Evolutionary conservation across 2,888 invertebrate species (phyloP).

Genomic region (Cryptocheilus praepositus): DNA sequence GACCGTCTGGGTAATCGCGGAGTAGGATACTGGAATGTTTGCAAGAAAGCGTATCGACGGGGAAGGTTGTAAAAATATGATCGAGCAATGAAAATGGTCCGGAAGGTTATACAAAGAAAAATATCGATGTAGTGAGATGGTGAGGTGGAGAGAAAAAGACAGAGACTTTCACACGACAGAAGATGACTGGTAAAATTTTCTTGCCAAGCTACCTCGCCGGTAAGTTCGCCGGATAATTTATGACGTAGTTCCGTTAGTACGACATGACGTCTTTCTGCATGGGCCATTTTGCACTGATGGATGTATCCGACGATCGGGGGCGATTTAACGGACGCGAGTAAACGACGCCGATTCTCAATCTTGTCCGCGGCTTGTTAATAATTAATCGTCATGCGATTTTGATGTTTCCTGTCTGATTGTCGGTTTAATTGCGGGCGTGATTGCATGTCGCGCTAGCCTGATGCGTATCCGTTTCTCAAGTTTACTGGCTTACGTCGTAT

Average conservation of each 20-base stretch:
- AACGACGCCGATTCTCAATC: background rate
- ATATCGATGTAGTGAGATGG: background rate
- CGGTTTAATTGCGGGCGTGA: too few relatives aligned
- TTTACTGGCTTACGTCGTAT: constrained; percentile 3
- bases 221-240: constrained; percentile 33
- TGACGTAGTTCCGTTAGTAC: constrained; percentile 46
- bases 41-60: too few relatives aligned
- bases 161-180: constrained; percentile 31
- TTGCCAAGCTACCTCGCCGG: constrained; percentile 27
- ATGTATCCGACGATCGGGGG: background rate
- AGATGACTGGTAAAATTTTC: constrained; percentile 29
- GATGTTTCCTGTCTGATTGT: too few relatives aligned
- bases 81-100: too few relatives aligned
- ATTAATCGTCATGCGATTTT: too few relatives aligned
- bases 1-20: too few relatives aligned
- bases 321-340: background rate
- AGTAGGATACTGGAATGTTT: too few relatives aligned
- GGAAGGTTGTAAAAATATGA: too few relatives aligned
- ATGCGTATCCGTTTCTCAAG: too few relatives aligned
- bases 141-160: background rate
- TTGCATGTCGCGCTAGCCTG: too few relatives aligned
- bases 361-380: too few relatives aligned
- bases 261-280: constrained; percentile 35
- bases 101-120: too few relatives aligned
- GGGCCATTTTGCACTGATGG: constrained; percentile 11